phyloP scores from a whole-genome alignment of 2,113 vertebrate genomes.

The Actinemys pallida region DNA sequence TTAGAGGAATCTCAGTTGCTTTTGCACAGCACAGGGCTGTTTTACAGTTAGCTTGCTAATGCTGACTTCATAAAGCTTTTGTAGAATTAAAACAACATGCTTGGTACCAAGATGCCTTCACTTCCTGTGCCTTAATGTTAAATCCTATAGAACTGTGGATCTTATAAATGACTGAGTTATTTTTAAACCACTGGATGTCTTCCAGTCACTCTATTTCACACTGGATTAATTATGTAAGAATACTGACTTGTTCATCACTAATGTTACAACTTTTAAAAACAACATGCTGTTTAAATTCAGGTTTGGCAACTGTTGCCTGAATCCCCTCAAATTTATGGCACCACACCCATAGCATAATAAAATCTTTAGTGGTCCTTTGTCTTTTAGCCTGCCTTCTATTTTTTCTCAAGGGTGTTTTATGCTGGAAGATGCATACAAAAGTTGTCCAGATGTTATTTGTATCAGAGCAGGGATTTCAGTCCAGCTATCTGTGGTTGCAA shows the following conservation, averaged over 20 bases:
- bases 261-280: slow-evolving; percentile 87
- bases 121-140: slow-evolving; percentile 80
- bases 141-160: slow-evolving; percentile 80
- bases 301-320: slow-evolving; percentile 83
- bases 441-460: slow-evolving; percentile 90
- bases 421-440: slow-evolving; percentile 90
- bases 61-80: slow-evolving; percentile 51
- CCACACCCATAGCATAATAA: slow-evolving; percentile 89
- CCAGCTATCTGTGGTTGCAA: slow-evolving; percentile 88
- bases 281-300: slow-evolving; percentile 90
- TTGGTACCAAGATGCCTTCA: slow-evolving; percentile 73
- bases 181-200: slow-evolving; percentile 84
- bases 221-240: slow-evolving; percentile 90
- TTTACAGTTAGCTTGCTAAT: slow-evolving; percentile 14
- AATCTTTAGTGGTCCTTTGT: slow-evolving; percentile 89
- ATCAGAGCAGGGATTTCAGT: slow-evolving; percentile 84
- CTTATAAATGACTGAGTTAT: slow-evolving; percentile 85
- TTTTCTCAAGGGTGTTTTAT: slow-evolving; percentile 88
- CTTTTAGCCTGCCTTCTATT: slow-evolving; percentile 83
- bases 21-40: not conserved
- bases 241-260: slow-evolving; percentile 86
- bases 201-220: slow-evolving; percentile 85
- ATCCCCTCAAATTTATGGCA: slow-evolving; percentile 88
- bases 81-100: slow-evolving; percentile 72
- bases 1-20: not conserved